Conservation (phyloP, 2,888 invertebrate species). For the Eurytoma californica region DNA sequence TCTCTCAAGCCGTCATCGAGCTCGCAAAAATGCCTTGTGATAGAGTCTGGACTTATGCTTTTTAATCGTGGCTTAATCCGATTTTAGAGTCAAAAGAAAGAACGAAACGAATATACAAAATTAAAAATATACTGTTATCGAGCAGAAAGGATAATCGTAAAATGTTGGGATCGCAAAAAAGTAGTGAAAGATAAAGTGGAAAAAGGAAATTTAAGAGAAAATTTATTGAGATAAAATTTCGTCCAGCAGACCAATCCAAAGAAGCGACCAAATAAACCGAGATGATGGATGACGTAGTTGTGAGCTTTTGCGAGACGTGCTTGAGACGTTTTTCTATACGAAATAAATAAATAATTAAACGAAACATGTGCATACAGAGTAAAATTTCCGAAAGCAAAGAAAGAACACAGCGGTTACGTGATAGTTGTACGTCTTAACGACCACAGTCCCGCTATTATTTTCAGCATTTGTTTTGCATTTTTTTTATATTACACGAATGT, state of each 20-base stretch:
- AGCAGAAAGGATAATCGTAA: conserved; percentile 30
- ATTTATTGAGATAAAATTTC: conserved; percentile 64
- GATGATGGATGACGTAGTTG: conserved; percentile 68
- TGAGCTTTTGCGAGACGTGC: conserved; percentile 67
- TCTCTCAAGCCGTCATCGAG: conserved; percentile 67
- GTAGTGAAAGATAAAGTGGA: conserved; percentile 42
- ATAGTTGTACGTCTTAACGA: conserved; percentile 66
- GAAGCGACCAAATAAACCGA: conserved; percentile 73
- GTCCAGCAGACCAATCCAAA: conserved; percentile 75
- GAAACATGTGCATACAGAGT: conserved; percentile 11
- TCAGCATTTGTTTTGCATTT: conserved; percentile 48
- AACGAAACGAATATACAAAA: conserved; percentile 20
- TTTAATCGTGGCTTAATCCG: conserved; percentile 51
- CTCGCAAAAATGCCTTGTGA: conserved; percentile 73
- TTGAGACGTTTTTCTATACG: conserved; percentile 64
- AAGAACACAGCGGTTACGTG: conserved; percentile 68
- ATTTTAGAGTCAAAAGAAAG: conserved; percentile 41
- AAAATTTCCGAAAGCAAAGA: conserved; percentile 41
- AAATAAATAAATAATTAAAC: conserved; percentile 11
- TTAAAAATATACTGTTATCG: neutral
- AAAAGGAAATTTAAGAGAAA: conserved; percentile 54
- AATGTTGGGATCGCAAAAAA: conserved; percentile 3
- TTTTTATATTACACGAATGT: conserved; percentile 38
- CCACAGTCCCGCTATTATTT: conserved; percentile 60
- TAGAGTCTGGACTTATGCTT: conserved; percentile 72